Evolutionary conservation across 64 coral and sea anemone genomes (phyloP).

Genomic region (Pocillopora damicornis): DNA sequence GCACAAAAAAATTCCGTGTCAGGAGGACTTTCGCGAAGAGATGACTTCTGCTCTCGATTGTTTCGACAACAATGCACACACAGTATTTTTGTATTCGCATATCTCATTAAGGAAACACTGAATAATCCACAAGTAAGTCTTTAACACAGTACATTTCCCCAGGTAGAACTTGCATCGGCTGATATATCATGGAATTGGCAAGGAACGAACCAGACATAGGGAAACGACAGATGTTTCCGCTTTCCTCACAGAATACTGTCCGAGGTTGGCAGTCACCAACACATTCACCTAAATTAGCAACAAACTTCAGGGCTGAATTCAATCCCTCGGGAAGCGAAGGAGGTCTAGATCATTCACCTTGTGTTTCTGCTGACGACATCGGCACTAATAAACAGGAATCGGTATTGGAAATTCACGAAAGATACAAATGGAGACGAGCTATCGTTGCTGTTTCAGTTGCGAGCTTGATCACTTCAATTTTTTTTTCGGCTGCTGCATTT

Average conservation of each 20-base stretch:
- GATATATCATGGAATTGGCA: neutral
- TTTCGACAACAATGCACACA: neutral
- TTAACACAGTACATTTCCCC: neutral
- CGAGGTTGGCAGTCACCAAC: neutral
- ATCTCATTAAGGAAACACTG: no score
- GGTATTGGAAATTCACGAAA: neutral
- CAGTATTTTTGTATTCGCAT: no score
- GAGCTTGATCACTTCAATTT: neutral
- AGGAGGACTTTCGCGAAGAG: neutral
- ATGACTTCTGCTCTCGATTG: neutral
- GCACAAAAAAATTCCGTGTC: no score
- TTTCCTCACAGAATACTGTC: neutral
- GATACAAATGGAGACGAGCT: conserved; percentile 1
- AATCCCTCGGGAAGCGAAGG: neutral
- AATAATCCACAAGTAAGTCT: neutral
- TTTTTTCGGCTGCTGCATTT: neutral
- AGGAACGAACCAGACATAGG: neutral
- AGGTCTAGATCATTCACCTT: neutral
- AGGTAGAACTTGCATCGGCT: neutral
- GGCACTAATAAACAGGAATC: neutral
- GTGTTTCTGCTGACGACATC: neutral
- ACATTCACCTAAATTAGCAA: neutral
- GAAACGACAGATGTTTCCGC: neutral
- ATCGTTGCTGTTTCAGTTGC: neutral
- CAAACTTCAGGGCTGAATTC: conserved; percentile 1